Percentiles rank a stretch among this genome's conserved stretches.
phyloP scores from a whole-genome alignment of 2,113 vertebrate species.

The Picathartes gymnocephalus region DNA sequence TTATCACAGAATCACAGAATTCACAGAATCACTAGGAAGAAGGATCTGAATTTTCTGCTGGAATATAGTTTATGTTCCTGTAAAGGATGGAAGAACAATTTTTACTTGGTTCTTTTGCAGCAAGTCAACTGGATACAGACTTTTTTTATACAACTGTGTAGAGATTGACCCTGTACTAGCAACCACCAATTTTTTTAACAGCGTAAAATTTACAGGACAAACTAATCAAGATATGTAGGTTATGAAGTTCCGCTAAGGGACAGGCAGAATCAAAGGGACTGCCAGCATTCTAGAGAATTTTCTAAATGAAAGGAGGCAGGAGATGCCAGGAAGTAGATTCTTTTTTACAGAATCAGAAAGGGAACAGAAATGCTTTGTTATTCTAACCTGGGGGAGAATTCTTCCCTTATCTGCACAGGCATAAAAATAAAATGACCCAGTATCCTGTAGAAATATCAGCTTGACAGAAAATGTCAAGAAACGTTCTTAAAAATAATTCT shows the following conservation, averaged over 20 bases:
- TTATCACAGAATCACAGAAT: too few species aligned
- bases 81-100: not conserved
- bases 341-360: not conserved
- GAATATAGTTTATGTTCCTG: not conserved
- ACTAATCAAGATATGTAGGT: not conserved
- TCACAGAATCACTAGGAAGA: not conserved
- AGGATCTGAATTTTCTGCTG: not conserved
- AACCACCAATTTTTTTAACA: not conserved
- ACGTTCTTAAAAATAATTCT: not conserved
- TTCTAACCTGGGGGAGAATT: not conserved
- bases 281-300: not conserved
- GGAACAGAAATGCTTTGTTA: not conserved
- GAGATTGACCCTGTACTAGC: not conserved
- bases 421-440: not conserved
- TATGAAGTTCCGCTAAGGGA: not conserved
- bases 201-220: not conserved
- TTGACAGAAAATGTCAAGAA: not conserved
- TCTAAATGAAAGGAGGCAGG: not conserved
- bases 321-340: not conserved
- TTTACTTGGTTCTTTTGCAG: not conserved
- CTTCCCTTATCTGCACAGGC: not conserved
- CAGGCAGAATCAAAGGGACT: not conserved
- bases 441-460: not conserved
- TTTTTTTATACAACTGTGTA: accelerated
- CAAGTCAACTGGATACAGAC: not conserved